Base-by-base conservation (phyloP, 2,888 invertebrate genomes). In the Diarsia dahlii region DNA sequence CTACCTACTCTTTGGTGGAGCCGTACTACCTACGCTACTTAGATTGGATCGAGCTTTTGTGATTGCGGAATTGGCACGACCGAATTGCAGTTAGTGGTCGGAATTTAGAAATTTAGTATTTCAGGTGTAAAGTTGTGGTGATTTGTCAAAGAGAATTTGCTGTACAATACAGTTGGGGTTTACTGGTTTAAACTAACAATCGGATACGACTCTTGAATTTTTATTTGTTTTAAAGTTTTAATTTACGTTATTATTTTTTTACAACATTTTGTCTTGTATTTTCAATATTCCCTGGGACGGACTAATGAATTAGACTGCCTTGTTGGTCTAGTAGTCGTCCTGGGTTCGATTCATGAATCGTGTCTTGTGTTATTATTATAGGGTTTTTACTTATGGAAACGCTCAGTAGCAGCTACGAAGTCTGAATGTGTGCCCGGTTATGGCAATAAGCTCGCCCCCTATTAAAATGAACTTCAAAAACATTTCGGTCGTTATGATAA, bases 41-140 rank as follows among this genome's bases (percentile, higher is more conserved):
- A 82, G 86, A 86, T 83, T 76, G 80, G 67, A 85, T 76, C 74
- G 67, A 71, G 83, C 76, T 85, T 79, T 84, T 83, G 86, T 85
- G 80, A 84, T 80, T 76, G 45, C 34, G 65, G 73, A 67, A 86
- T 84, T 83, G 80, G 82, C 68, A 67, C 75, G 73, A 72, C 80
- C 78, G 80, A 85, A 84, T 82, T 75, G 82, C 74, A 73, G 82
- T 82, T 71, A 71, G 82, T 65, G 78, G 77, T 62, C 28, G 63
- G 74, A 50, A 82, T 84, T 72, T 72, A 74, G 74, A 70, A 77
- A 84, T 84, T 71, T 81, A 60, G 82, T 81, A 71, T 74, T 74
- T 69, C 65, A 83, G 85, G 82, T 77, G 85, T 81, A 34, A 84
- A 78, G 74, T 84, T 77, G 73, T 68, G 73, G 73, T 50, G 45